A percentile compares a stretch with the other conserved stretches of the same genome.
These are phyloP conservation scores for Paelopatides confundens DNA, from an alignment of 53 echinoderm and acorn worm genomes.

Conservation along the genomic window DNA sequence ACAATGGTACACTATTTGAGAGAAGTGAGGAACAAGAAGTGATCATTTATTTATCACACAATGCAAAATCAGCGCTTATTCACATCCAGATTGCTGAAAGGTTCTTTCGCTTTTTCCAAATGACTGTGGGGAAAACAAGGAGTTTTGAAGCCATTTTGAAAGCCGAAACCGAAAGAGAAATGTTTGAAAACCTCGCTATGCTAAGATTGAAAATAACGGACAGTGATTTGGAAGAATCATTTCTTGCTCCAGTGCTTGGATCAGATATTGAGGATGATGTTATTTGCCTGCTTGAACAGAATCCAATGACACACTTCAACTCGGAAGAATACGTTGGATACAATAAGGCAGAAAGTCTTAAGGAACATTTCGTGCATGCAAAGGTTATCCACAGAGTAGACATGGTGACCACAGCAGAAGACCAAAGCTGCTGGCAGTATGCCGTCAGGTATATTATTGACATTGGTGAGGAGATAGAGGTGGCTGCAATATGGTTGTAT, in stretches of 20 bases:
- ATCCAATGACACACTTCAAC: background rate
- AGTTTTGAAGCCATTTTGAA: background rate
- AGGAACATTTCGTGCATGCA: slow-evolving; percentile 7
- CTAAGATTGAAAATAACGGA: background rate
- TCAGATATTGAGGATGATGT: slow-evolving; percentile 7
- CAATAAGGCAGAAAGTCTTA: background rate
- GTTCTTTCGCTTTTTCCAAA: background rate
- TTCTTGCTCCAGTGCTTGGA: background rate
- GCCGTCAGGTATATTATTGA: slow-evolving; percentile 3
- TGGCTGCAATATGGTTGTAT: slow-evolving; percentile 8
- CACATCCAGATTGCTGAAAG: background rate
- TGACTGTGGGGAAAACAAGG: background rate
- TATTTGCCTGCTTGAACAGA: background rate
- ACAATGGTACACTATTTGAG: background rate
- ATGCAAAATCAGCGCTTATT: background rate
- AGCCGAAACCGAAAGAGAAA: background rate
- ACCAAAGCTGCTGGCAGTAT: too few relatives aligned
- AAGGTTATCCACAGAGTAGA: background rate
- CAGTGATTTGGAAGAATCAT: background rate
- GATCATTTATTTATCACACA: background rate
- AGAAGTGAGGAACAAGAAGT: background rate
- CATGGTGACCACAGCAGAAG: too few relatives aligned
- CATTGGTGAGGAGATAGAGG: background rate
- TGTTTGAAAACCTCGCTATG: background rate
- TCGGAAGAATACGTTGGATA: slow-evolving; percentile 15